Conservation (phyloP, 2,888 invertebrate genomes). For the Brachycybe producta region DNA sequence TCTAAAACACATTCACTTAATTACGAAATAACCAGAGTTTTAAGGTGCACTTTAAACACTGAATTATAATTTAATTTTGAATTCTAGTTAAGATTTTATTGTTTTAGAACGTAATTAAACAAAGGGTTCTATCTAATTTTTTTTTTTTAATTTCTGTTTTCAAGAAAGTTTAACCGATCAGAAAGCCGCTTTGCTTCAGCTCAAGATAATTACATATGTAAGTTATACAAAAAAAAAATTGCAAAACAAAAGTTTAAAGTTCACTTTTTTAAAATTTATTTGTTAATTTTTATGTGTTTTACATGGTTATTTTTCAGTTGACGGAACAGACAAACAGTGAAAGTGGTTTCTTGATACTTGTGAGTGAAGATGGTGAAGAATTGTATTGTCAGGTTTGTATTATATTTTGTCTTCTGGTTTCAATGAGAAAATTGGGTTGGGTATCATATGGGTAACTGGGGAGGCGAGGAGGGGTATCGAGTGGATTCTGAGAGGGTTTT, state of each 20-base stretch:
- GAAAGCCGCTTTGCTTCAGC: slow-evolving; percentile 6
- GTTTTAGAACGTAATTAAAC: not conserved
- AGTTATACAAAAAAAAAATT: slow-evolving; percentile 2
- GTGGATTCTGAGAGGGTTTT: too few relatives aligned
- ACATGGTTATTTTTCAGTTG: slow-evolving; percentile 3
- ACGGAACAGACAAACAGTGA: slow-evolving; percentile 14
- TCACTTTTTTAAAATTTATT: not conserved
- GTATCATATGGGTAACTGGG: too few relatives aligned
- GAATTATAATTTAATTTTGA: too few relatives aligned
- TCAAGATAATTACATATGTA: slow-evolving; percentile 13
- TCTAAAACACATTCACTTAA: too few relatives aligned
- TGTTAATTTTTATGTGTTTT: not conserved
- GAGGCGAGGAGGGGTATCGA: too few relatives aligned
- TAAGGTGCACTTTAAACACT: too few relatives aligned
- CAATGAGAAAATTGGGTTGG: too few relatives aligned
- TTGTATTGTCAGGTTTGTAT: slow-evolving; percentile 17
- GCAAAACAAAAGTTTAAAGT: not conserved
- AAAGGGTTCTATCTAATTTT: not conserved
- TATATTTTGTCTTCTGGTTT: not conserved
- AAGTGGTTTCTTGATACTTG: slow-evolving; percentile 14
- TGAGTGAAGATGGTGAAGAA: slow-evolving; percentile 17
- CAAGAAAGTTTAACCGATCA: slow-evolving; percentile 14
- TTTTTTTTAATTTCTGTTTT: not conserved
- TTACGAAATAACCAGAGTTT: too few relatives aligned
- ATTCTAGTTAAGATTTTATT: too few relatives aligned